These are phyloP conservation scores for Lamprologus lemairii DNA, from an alignment of 2,113 vertebrate genomes.

Conservation along the genomic window DNA sequence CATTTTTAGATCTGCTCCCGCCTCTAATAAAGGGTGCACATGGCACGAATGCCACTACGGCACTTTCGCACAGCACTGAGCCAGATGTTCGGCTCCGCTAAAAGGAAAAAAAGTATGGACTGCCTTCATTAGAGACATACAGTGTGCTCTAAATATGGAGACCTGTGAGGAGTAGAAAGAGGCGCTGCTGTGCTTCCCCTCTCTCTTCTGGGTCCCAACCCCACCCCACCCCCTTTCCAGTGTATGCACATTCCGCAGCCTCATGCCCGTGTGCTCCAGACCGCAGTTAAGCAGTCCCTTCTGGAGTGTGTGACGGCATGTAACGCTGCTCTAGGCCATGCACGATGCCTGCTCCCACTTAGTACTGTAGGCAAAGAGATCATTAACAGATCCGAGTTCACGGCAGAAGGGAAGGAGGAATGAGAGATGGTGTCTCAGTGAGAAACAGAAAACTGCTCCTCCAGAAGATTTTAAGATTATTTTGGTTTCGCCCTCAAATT, in stretches of 20 bases:
- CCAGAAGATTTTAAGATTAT: conserved; percentile 6
- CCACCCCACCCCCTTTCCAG: conserved; percentile 3
- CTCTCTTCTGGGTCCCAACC: not conserved
- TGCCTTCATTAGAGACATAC: conserved; percentile 47
- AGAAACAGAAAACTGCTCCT: not conserved
- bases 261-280: conserved; percentile 52
- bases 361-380: conserved; percentile 55
- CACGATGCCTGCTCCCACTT: conserved; percentile 67
- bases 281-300: conserved; percentile 72
- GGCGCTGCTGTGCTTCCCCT: not conserved
- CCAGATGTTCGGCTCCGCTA: conserved; percentile 42
- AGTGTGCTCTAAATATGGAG: conserved; percentile 23
- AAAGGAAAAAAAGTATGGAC: conserved; percentile 34
- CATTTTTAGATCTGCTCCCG: not conserved
- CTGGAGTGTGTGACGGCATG: conserved; percentile 71
- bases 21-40: conserved; percentile 9
- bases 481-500: conserved; percentile 27
- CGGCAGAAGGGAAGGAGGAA: not conserved
- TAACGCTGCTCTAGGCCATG: conserved; percentile 53
- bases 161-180: conserved; percentile 9
- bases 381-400: conserved; percentile 64
- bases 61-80: not conserved
- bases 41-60: not conserved
- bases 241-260: conserved; percentile 44
- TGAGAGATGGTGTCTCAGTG: not conserved